Percentiles rank a stretch among this genome's conserved stretches.
Evolutionary conservation across 2,888 invertebrate species (phyloP).

Genomic region (Hylaea fasciaria): DNA sequence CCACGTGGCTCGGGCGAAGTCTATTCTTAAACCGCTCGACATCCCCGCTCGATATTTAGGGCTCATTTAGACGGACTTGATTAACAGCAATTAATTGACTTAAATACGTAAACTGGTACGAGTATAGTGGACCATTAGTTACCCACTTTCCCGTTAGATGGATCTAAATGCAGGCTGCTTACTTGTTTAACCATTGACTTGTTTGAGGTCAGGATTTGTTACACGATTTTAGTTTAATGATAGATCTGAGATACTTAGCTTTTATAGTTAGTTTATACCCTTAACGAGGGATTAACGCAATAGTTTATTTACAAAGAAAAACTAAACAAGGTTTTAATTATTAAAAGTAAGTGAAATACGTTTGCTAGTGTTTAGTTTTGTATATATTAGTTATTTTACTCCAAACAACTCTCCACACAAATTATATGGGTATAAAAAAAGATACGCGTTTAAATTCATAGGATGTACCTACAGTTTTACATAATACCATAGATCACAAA

Average conservation of each 20-base stretch:
- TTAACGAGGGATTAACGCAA: too few relatives aligned
- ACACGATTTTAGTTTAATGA: too few relatives aligned
- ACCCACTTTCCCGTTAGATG: constrained; percentile 45
- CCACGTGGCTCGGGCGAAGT: not conserved
- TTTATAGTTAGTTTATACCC: too few relatives aligned
- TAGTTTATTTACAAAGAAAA: too few relatives aligned
- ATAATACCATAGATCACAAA: too few relatives aligned
- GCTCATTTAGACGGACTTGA: constrained; percentile 30
- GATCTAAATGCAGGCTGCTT: constrained; percentile 34
- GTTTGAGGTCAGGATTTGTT: constrained; percentile 18
- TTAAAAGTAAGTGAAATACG: too few relatives aligned
- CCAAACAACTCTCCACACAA: too few relatives aligned
- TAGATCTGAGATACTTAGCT: too few relatives aligned
- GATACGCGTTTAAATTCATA: constrained; percentile 3
- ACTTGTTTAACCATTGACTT: constrained; percentile 15
- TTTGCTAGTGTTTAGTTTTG: too few relatives aligned
- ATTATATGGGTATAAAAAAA: not conserved
- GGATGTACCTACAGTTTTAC: not conserved
- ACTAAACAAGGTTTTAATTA: too few relatives aligned
- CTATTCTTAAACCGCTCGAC: constrained; percentile 22
- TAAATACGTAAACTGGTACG: constrained; percentile 49
- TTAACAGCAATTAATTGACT: constrained; percentile 52
- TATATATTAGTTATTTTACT: too few relatives aligned
- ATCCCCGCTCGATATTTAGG: constrained; percentile 29
- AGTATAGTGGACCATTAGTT: constrained; percentile 45